Evolutionary conservation across 2,113 vertebrate species (phyloP).

Genomic region (Oceanodroma tethys): DNA sequence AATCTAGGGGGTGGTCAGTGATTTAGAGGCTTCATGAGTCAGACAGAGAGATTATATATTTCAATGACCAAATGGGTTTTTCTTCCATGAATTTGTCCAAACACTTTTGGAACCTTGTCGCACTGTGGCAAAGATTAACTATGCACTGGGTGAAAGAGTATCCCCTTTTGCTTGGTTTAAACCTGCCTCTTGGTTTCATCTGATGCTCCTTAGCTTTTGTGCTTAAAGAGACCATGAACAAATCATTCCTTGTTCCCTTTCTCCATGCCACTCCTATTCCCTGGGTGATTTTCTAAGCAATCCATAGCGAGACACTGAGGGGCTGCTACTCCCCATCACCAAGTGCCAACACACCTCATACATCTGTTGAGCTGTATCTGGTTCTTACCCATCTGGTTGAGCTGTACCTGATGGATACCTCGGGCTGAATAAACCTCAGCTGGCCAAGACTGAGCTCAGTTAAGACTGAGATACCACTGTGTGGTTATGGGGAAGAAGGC

Average conservation of each 20-base stretch:
- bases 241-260: not conserved
- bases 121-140: not conserved
- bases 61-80: not conserved
- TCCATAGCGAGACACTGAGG: not conserved
- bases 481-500: not conserved
- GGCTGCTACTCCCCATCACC: not conserved
- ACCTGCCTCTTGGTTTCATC: not conserved
- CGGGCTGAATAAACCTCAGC: not conserved
- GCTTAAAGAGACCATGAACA: not conserved
- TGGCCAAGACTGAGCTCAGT: not conserved
- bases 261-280: not conserved
- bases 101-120: not conserved
- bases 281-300: not conserved
- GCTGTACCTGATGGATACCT: not conserved
- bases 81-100: not conserved
- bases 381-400: not conserved
- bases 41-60: accelerated
- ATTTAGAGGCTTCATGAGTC: not conserved
- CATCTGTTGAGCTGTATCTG: too few relatives aligned
- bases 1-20: not conserved
- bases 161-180: not conserved
- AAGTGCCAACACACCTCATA: too few relatives aligned
- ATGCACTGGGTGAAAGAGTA: accelerated
- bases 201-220: not conserved
- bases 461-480: not conserved